Evolutionary conservation across 2,888 invertebrate genomes (phyloP).

Genomic region (Heliothis peltigera): DNA sequence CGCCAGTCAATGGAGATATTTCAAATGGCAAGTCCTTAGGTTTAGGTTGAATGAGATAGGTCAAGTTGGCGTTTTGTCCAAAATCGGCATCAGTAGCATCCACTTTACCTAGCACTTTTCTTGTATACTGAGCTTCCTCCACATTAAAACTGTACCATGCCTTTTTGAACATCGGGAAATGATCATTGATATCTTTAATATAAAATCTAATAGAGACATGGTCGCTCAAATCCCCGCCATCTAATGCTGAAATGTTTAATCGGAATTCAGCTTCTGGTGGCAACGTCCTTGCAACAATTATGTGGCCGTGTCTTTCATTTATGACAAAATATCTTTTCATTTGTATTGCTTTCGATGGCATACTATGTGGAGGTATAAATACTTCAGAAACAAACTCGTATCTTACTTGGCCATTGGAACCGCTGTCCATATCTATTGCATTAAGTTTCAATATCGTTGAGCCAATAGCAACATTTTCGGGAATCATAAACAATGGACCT

Average conservation of each 20-base stretch:
- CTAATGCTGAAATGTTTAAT: slow-evolving; percentile 93
- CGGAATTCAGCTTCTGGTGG: slow-evolving; percentile 94
- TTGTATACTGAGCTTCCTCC: slow-evolving; percentile 93
- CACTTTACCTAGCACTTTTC: slow-evolving; percentile 93
- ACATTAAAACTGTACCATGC: slow-evolving; percentile 95
- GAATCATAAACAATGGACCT: slow-evolving; percentile 92
- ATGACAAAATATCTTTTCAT: slow-evolving; percentile 93
- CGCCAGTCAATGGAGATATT: slow-evolving; percentile 92
- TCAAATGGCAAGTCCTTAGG: slow-evolving; percentile 91
- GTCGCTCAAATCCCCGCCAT: slow-evolving; percentile 93
- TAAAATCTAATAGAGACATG: slow-evolving; percentile 92
- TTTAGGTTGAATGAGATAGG: slow-evolving; percentile 91
- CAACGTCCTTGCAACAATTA: slow-evolving; percentile 92
- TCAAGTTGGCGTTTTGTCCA: slow-evolving; percentile 94
- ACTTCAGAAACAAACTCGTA: slow-evolving; percentile 93
- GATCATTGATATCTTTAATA: slow-evolving; percentile 95
- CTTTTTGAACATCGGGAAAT: slow-evolving; percentile 95
- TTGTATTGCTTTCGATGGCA: slow-evolving; percentile 82
- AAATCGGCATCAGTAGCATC: slow-evolving; percentile 95
- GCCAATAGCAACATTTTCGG: slow-evolving; percentile 93
- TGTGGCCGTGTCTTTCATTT: slow-evolving; percentile 93
- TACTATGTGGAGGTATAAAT: slow-evolving; percentile 89
- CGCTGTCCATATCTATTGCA: slow-evolving; percentile 93
- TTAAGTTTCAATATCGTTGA: slow-evolving; percentile 92
- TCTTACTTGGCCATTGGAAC: slow-evolving; percentile 92